These are phyloP conservation scores for Microplitis manilae DNA, from an alignment of 2,888 invertebrate genomes.

Conservation along the genomic window DNA sequence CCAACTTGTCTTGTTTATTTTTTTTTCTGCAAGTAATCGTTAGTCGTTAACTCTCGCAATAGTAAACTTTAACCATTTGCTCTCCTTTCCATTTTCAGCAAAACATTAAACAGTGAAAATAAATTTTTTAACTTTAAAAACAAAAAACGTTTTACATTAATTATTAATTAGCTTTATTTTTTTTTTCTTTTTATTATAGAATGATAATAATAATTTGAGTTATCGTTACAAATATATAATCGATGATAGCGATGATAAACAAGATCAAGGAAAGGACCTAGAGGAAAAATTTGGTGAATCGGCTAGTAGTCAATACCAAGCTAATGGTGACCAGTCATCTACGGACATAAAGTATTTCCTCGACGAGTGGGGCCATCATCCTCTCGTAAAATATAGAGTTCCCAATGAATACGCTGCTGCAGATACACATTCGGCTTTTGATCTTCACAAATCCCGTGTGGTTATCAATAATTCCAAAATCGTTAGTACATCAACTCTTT, in stretches of 20 bases:
- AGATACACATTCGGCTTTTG: constrained; percentile 74
- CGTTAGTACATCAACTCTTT: constrained; percentile 47
- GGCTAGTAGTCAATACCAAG: constrained; percentile 59
- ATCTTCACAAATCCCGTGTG: constrained; percentile 75
- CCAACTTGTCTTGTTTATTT: constrained; percentile 23
- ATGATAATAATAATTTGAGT: constrained; percentile 51
- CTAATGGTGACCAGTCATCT: constrained; percentile 56
- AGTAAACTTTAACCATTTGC: constrained; percentile 32
- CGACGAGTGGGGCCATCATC: constrained; percentile 79
- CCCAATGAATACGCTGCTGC: constrained; percentile 73
- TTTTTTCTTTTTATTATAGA: constrained; percentile 38
- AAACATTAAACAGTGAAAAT: background rate
- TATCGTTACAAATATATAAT: constrained; percentile 60
- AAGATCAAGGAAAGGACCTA: constrained; percentile 54
- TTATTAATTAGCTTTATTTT: background rate
- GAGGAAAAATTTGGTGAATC: constrained; percentile 57
- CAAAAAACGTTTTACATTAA: too few species aligned
- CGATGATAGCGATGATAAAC: constrained; percentile 50
- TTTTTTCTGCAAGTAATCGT: constrained; percentile 28
- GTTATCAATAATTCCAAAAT: constrained; percentile 61
- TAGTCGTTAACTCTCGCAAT: constrained; percentile 20
- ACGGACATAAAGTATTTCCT: constrained; percentile 76
- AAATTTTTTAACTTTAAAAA: background rate
- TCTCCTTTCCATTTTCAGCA: constrained; percentile 33
- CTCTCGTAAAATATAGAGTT: constrained; percentile 75